Evolutionary conservation across 2,113 vertebrate species (phyloP).

Genomic region (Pygoscelis adeliae): DNA sequence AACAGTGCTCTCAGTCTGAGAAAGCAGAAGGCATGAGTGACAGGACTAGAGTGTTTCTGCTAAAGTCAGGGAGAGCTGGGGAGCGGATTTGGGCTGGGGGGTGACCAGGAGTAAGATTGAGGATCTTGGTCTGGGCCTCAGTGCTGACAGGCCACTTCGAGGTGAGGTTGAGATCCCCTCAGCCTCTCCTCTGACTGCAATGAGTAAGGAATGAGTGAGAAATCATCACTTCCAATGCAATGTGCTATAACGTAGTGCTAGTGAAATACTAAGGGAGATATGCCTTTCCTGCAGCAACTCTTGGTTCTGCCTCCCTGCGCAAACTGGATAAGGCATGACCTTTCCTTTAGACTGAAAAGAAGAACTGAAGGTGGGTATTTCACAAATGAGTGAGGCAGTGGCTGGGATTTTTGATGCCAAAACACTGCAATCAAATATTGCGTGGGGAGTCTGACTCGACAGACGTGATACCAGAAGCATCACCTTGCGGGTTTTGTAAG

Average conservation of each 20-base stretch:
- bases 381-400: neutral
- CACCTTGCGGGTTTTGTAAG: neutral
- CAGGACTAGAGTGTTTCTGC: neutral
- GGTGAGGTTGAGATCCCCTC: neutral
- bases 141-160: neutral
- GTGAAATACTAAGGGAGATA: neutral
- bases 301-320: neutral
- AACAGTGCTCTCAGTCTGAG: neutral
- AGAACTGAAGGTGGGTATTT: neutral
- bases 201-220: neutral
- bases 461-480: neutral
- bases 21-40: neutral
- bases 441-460: neutral
- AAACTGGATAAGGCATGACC: neutral
- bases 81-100: neutral
- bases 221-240: neutral
- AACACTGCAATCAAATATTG: neutral
- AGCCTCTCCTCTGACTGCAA: neutral
- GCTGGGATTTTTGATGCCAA: neutral
- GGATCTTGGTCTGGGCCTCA: neutral
- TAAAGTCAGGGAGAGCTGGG: neutral
- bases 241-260: fast-evolving
- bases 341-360: neutral
- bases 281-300: neutral
- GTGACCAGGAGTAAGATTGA: fast-evolving